Base-by-base conservation (phyloP, 37 sponge, comb jelly and placozoan genomes). In the Diacarnus erythraeanus region DNA sequence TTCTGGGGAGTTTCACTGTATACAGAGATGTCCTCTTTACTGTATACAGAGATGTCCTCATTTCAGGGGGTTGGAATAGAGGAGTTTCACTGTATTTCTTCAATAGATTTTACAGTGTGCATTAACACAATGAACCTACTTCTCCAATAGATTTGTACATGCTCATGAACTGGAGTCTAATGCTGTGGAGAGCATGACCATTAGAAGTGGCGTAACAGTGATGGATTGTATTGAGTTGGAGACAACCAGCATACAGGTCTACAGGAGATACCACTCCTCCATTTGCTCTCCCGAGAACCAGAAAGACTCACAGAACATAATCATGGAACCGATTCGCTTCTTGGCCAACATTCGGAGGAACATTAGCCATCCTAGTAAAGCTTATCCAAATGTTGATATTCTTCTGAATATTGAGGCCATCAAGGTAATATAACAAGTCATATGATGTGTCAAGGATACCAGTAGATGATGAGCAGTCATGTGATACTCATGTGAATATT, bases 151-250 rank as follows among this genome's bases (percentile, higher is more conserved):
- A 18, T 79, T 86, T 1, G 23, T 68, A 0, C 75, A 86, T 64
- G 86, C 80, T 15, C 29, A 51, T 54, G 54, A 70, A 3, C 8
- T 74, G 47, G 44, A 40, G 60, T 31, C 40, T 2, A 60, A 40
- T 40, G 30, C 54, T 8, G 10, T 79, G 54, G 74, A 82, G 44
- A 82, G 54, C n/a, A 41, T 63, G 10, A 38, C 23, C 44, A 18
- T 74, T 34, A 20, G 38, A 21, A 31, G 42, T 18, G 64, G 51
- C 29, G 17, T 23, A 27, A 65, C 77, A 0, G 57, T 81, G 0
- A 40, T 88, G 59, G 88, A 88, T 71, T 38, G 71, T 20, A 88
- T 88, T 38, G 73, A 77, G 63, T 47, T 88, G 34, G 33, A 68
- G 22, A 82, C 72, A 21, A 54, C 88, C 35, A 77, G 72, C 51